These are phyloP conservation scores for Drosophila eugracilis DNA, from an alignment of 1,140 invertebrate species.

Conservation along the genomic window DNA sequence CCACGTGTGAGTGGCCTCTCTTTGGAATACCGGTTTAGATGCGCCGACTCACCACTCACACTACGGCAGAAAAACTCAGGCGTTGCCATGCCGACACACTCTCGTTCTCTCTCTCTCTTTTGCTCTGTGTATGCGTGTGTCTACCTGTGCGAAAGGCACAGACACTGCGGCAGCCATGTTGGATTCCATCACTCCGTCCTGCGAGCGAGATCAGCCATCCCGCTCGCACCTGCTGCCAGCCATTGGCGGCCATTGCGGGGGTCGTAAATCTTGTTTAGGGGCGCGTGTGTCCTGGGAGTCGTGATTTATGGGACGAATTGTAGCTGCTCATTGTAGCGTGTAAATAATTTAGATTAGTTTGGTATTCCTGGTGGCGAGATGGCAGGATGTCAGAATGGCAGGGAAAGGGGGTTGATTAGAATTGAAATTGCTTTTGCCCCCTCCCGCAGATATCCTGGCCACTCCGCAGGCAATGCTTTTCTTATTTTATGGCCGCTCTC, in stretches of 20 bases:
- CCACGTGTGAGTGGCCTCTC: conserved; percentile 21
- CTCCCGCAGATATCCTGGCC: not conserved
- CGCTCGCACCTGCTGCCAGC: conserved; percentile 51
- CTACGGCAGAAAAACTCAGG: not conserved
- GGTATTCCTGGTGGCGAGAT: conserved; percentile 48
- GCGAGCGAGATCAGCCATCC: conserved; percentile 57
- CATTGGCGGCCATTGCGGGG: conserved; percentile 43
- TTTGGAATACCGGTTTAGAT: conserved; percentile 64
- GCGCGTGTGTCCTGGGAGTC: conserved; percentile 82
- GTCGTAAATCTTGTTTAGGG: conserved; percentile 81
- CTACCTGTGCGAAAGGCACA: conserved; percentile 66
- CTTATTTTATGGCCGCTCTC: conserved; percentile 44
- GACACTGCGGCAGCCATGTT: conserved; percentile 71
- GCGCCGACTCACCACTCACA: conserved; percentile 69
- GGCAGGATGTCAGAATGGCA: conserved; percentile 6
- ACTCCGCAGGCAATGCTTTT: conserved; percentile 32
- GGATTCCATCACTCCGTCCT: conserved; percentile 78
- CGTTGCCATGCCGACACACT: conserved; percentile 69
- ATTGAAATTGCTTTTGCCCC: conserved; percentile 49
- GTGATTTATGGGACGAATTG: conserved; percentile 82
- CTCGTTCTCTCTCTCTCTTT: conserved; percentile 7
- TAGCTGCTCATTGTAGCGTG: conserved; percentile 81
- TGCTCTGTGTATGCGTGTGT: conserved; percentile 37
- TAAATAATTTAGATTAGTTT: conserved; percentile 83
- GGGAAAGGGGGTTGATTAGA: conserved; percentile 54